Base-by-base conservation (phyloP, 2,797 vertebrate species). In the Sylvilagus floridanus region DNA sequence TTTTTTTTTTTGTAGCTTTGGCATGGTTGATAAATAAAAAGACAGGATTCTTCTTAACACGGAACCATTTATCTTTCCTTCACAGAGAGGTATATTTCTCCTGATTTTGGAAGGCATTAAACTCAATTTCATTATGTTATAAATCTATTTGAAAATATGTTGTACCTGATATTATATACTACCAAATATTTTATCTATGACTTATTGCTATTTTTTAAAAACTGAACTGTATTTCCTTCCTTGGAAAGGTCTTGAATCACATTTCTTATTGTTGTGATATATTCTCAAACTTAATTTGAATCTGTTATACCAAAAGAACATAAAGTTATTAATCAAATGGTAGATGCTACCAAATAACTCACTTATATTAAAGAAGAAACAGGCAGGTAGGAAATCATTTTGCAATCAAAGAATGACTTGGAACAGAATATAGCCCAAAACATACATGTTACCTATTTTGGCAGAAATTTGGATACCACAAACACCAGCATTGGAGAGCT, bases 281-380 rank as follows among this genome's bases (percentile, higher is more conserved):
- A 62, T 17, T 35, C 14, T 95, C 42, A 94, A 95, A 75, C n/a
- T 19, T 19, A 90, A 89, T 96, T 95, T 78, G 42, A 22, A 10
- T 47, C 21, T 96, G 82, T 96, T 47, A 11, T 92, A 57, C 30
- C 28, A 50, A 72, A 71, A 77, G 30, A 94, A 63, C 37, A 69
- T 21, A 88, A 42, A 17, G 52, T 32, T 37, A 2, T 84, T 22
- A 57, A 68, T 37, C 84, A 14, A 32, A 95, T 85, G 2, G 5
- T 78, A 94, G 87, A 93, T 87, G 37, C 71, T 90, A 95, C 57
- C 54, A 57, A 77, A 32, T 68, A 54, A 68, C 54, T 88, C 37
- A 96, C 50, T 50, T 75, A 24, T 77, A 94, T 76, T 30, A 72
- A 81, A 94, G 69, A 75, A 57, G 50, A 88, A 68, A 92, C 14